Evolutionary conservation across 1,140 invertebrate genomes (phyloP), one percentile per base, ranked within the genome.

Genomic region (Pseudomyrmex pallidus): DNA sequence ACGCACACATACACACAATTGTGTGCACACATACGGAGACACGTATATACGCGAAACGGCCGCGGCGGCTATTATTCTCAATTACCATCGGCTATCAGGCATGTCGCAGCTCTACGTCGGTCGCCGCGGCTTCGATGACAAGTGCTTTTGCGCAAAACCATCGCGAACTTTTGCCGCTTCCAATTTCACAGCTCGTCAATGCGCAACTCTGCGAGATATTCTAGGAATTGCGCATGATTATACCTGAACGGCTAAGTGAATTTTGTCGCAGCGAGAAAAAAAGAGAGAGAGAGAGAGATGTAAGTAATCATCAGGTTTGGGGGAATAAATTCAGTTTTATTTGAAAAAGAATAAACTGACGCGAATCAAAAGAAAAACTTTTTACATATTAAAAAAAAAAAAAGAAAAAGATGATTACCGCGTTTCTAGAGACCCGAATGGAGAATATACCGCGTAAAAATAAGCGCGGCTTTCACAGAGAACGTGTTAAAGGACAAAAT

Each of bases 51-150:
- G 86, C 57, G 46, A 35, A 73, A 83, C 46, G 52, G 73, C 61
- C 82, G 83, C 76, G 64, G 85, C 59, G 61, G 73, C 87, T 85
- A 87, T 88, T 88, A 88, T 88, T 88, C 87, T 88, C 86, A 88
- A 88, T 88, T 88, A 87, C 87, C 87, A 82, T 87, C 83, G 87
- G 77, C 86, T 87, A 87, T 88, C 87, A 62, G 61, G 17, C 85
- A 74, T 82, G 72, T 88, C 86, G 87, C 70, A 59, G 68, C 61
- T 67, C 50, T 68, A 25, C 25, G 25, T 25, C 25, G 25, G 59
- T 78, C 44, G 64, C 35, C 12, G 74, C 64, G 54, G 74, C 63
- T 80, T 80, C 82, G 74, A 74, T 52, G 83, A 67, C 74, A 56
- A 56, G 25, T 25, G 50, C 72, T 85, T 68, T 85, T 67, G 52